A percentile compares a stretch with the other conserved stretches of the same genome.
Evolutionary conservation across 2,797 vertebrate genomes (phyloP).

Genomic region (Sebastes trivittatus): DNA sequence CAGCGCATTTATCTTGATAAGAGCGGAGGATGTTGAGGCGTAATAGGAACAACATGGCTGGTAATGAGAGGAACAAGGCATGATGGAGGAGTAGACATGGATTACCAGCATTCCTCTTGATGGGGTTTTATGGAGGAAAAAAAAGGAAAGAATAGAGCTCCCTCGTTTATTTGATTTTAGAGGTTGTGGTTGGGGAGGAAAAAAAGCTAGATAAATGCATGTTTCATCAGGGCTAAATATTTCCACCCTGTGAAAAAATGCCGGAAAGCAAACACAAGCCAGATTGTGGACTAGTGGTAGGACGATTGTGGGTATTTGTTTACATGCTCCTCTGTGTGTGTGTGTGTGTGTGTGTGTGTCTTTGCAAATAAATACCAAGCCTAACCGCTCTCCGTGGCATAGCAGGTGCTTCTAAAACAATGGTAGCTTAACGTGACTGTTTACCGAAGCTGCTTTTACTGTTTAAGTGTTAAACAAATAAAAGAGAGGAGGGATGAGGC

Average conservation of each 20-base stretch:
- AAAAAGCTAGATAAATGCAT: constrained; percentile 76
- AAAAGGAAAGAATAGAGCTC: constrained; percentile 69
- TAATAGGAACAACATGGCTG: constrained; percentile 80
- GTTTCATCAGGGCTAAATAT: constrained; percentile 83
- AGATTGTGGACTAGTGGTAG: constrained; percentile 77
- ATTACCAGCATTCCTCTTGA: constrained; percentile 80
- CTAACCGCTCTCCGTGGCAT: constrained; percentile 62
- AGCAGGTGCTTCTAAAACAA: constrained; percentile 82
- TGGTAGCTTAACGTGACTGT: constrained; percentile 61
- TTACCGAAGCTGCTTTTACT: constrained; percentile 59
- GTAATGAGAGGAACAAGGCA: constrained; percentile 77
- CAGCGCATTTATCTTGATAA: constrained; percentile 78
- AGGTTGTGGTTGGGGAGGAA: constrained; percentile 72
- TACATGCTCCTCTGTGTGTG: constrained; percentile 60
- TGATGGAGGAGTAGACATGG: constrained; percentile 73
- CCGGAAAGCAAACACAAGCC: constrained; percentile 79
- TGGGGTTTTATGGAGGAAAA: constrained; percentile 77
- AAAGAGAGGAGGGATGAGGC: constrained; percentile 23
- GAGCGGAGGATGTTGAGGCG: constrained; percentile 73
- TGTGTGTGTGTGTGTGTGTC: constrained; percentile 28
- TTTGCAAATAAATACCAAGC: constrained; percentile 69
- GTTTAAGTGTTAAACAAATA: constrained; percentile 61
- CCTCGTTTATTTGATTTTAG: constrained; percentile 82
- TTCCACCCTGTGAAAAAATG: constrained; percentile 80
- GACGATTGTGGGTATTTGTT: constrained; percentile 80